Evolutionary conservation across 2,113 vertebrate genomes (phyloP).

Genomic region (Cyanistes caeruleus): DNA sequence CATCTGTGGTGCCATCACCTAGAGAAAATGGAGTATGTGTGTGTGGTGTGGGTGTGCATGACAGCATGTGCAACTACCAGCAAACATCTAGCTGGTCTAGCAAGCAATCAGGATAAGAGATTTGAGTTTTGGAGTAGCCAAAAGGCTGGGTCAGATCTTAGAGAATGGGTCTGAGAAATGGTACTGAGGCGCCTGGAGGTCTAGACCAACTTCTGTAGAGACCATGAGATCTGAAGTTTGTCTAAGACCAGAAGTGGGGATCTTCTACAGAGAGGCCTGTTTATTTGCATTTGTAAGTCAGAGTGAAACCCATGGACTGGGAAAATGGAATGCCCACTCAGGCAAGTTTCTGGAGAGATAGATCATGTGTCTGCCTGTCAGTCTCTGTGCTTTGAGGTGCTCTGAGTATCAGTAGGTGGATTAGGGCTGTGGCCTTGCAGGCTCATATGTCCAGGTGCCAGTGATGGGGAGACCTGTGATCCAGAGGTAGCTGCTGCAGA

Average conservation of each 20-base stretch:
- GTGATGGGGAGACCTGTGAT: not conserved
- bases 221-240: not conserved
- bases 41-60: not conserved
- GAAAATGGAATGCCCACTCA: not conserved
- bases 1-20: not conserved
- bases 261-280: not conserved
- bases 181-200: not conserved
- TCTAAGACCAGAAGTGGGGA: not conserved
- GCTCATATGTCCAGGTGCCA: not conserved
- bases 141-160: not conserved
- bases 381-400: not conserved
- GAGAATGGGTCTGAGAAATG: not conserved
- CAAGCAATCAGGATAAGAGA: rapidly evolving
- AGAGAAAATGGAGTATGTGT: not conserved
- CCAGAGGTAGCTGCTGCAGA: not conserved
- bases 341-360: not conserved
- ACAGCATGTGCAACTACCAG: not conserved
- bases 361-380: not conserved
- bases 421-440: not conserved
- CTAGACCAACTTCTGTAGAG: not conserved
- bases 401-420: not conserved
- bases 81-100: not conserved
- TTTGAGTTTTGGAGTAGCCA: not conserved
- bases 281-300: not conserved
- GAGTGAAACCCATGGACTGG: not conserved